Percentiles rank a stretch among this genome's conserved stretches.
Evolutionary conservation across 30 jellyfish, hydroid and myxozoan species (phyloP).

Genomic region (Phacellophora camtschatica): DNA sequence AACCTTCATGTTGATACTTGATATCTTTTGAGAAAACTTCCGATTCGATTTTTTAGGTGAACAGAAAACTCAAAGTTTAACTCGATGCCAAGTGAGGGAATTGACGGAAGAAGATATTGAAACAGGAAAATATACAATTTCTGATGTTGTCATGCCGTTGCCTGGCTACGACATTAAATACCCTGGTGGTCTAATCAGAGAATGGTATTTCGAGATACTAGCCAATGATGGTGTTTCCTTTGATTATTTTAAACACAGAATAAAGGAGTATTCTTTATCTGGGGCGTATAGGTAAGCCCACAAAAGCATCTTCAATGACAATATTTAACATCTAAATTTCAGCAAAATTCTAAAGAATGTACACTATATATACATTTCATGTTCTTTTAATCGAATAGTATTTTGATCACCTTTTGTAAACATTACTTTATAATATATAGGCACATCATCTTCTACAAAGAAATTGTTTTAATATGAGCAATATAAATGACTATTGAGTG

Average conservation of each 20-base stretch:
- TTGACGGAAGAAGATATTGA: conserved; percentile 73
- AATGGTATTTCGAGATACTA: conserved; percentile 47
- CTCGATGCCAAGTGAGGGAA: conserved; percentile 49
- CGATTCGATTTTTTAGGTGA: not conserved
- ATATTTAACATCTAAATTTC: too few species aligned
- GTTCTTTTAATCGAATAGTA: too few species aligned
- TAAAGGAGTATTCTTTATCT: conserved; percentile 84
- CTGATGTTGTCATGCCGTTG: conserved; percentile 90
- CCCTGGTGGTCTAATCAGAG: conserved; percentile 52
- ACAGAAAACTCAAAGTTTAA: not conserved
- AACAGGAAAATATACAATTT: conserved; percentile 29
- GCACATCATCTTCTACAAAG: too few species aligned
- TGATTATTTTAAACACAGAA: conserved; percentile 60
- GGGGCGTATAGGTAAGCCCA: conserved; percentile 98
- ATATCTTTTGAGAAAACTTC: too few species aligned
- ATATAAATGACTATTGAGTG: too few species aligned
- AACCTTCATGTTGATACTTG: too few species aligned
- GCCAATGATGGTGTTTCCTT: conserved; percentile 64
- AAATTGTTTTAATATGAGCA: too few species aligned
- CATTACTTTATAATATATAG: too few species aligned
- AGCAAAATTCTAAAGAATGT: too few species aligned
- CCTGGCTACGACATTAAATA: conserved; percentile 96
- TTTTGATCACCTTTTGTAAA: too few species aligned
- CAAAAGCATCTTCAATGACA: too few species aligned
- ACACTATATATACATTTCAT: too few species aligned